Evolutionary conservation across 1,140 invertebrate species (phyloP), one percentile per base, ranked within the genome.

Genomic region (Drosophila kepulauana): DNA sequence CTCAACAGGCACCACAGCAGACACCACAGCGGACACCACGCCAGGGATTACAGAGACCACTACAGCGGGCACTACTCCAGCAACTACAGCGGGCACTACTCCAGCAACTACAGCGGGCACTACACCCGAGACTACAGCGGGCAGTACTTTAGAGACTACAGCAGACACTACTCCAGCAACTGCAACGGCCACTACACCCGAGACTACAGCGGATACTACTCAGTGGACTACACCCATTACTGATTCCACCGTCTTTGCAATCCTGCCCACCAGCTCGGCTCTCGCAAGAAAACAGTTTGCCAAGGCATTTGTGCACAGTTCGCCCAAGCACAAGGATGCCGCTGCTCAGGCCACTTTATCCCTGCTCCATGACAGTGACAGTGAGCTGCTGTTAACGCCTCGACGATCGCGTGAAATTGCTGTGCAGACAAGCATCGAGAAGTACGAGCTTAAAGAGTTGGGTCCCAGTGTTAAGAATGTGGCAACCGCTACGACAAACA

Each of bases 391-490:
- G 10, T 58, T 82, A 35, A 77, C 75, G 0, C 79, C 86, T 0
- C 74, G 77, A 0, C 74, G 74, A 11, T 86, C 77, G 10, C 91
- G 91, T 11, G 91, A 92, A 77, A 92, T 92, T 13, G 91, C 91
- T 16, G 88, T 92, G 2, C 91, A 92, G 75, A 92, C 91, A 0
- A 92, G 91, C 75, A 78, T 92, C 48, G 91, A 92, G 48, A 72
- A 78, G 5, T 91, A 81, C 63, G 91, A 92, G 41, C 75, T 92
- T 15, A 79, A 77, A 20, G 80, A 86, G n/a, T 45, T 92, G 46
- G 73, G 35, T n/a, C 84, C 73, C 20, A 76, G 57, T 49, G 68
- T 87, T 3, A 66, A 73, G 45, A 78, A 90, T 77, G 91, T 75
- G 35, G 88, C 77, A 35, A 91, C 91, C 15, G 58, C 70, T 20